Base-by-base conservation (phyloP, 2,888 invertebrate species). In the Drosophila picticornis region DNA sequence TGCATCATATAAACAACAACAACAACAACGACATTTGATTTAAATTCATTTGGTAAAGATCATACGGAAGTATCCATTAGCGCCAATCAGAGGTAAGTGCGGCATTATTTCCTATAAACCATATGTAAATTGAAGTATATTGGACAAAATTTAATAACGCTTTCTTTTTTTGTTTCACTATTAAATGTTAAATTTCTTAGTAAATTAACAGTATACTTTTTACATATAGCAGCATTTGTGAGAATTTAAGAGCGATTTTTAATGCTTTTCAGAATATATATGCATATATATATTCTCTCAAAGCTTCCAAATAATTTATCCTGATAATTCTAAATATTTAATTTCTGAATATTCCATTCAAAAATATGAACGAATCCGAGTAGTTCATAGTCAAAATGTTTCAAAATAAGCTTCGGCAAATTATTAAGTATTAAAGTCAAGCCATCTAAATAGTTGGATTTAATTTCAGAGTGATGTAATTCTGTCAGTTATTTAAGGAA, bases 21-120 rank as follows among this genome's bases (percentile, higher is more conserved):
- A 65, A 70, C 46, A 67, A 70, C 61, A 77, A 78, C 75, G 62
- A 67, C 50, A 77, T 77, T 72, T 72, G 72, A 72, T 72, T 70
- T 79, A 56, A 72, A 75, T 85, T 76, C 61, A 82, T 75, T 68
- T 73, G 84, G 79, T 80, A 83, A 92, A 93, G 93, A 93, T 89
- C 93, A 93, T 75, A 93, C 93, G 91, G 93, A 93, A 85, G 91
- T 93, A 71, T 92, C 92, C 72, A 91, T 93, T 89, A 93, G 93
- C 80, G 92, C 93, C 71, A 93, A 91, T 58, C 93, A 93, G 82
- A 93, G 93, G 93, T 93, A 93, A 93, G 93, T 84, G 65, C 48
- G 32, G 48, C 61, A 69, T 69, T 68, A 46, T 25, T 7, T 40
- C 32, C 10, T 9, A 11, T 46, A 25, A 10, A 67, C 29, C 52